Conservation (phyloP, 2,888 invertebrate species). For the Drosophila sordidula region DNA sequence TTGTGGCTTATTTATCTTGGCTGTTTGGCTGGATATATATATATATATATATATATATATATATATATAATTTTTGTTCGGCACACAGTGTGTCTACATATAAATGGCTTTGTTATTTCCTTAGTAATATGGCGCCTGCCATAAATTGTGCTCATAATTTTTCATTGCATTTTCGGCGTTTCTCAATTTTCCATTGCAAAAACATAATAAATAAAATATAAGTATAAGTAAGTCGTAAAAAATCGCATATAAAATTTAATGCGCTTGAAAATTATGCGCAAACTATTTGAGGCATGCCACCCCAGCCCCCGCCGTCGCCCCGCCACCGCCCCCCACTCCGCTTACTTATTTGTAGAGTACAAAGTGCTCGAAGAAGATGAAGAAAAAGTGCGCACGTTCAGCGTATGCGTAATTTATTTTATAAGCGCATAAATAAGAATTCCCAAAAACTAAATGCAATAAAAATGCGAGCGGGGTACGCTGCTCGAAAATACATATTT, state of each 20-base stretch:
- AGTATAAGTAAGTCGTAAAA: slow-evolving; percentile 75
- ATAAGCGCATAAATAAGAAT: slow-evolving; percentile 78
- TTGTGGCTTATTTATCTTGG: slow-evolving; percentile 42
- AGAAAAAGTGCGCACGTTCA: slow-evolving; percentile 46
- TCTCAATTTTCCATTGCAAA: slow-evolving; percentile 54
- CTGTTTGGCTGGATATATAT: neutral
- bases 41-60: too few species aligned
- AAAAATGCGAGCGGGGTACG: slow-evolving; percentile 57
- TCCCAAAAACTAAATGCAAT: slow-evolving; percentile 71
- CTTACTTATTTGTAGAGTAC: slow-evolving; percentile 22
- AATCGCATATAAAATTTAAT: slow-evolving; percentile 76
- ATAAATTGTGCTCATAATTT: slow-evolving; percentile 74
- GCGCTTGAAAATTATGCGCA: slow-evolving; percentile 77
- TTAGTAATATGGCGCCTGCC: slow-evolving; percentile 61
- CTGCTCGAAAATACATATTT: slow-evolving; percentile 63
- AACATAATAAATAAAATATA: slow-evolving; percentile 77
- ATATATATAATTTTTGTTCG: too few species aligned
- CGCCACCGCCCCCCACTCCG: neutral
- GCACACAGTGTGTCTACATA: slow-evolving; percentile 26
- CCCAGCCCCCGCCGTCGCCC: neutral
- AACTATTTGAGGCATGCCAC: slow-evolving; percentile 68
- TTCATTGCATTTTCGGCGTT: slow-evolving; percentile 62
- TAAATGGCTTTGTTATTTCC: slow-evolving; percentile 67
- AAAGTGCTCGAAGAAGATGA: slow-evolving; percentile 26
- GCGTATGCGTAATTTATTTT: slow-evolving; percentile 77